These are phyloP conservation scores for Tapera naevia DNA, from an alignment of 2,797 vertebrate species.

Conservation along the genomic window DNA sequence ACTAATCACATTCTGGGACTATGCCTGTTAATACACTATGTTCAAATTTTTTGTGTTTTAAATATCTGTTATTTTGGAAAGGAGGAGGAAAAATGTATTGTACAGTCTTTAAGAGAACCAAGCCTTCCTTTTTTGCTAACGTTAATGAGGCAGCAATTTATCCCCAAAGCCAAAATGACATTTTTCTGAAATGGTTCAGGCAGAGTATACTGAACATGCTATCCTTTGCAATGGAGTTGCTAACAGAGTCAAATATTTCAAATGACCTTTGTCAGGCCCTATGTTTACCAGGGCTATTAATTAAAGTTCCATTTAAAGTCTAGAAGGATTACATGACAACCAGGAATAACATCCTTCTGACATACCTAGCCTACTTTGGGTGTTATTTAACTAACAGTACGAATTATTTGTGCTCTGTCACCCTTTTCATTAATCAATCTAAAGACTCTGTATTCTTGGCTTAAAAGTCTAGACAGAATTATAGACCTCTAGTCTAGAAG, in stretches of 20 bases:
- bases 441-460: neutral
- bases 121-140: neutral
- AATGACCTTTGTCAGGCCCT: neutral
- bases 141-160: slow-evolving; percentile 49
- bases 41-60: neutral
- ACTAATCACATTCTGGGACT: neutral
- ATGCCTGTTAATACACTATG: neutral
- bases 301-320: neutral
- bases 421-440: neutral
- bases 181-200: slow-evolving; percentile 27
- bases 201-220: neutral
- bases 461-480: neutral
- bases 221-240: neutral
- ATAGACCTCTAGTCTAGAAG: neutral
- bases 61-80: neutral
- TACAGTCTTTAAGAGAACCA: neutral
- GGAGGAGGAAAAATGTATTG: neutral
- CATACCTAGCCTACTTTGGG: neutral
- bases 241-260: slow-evolving; percentile 29
- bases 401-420: neutral
- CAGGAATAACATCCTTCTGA: neutral
- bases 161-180: slow-evolving; percentile 41
- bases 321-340: neutral
- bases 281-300: slow-evolving; percentile 36
- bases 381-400: neutral